These are phyloP conservation scores for Syngnathus acus DNA, from an alignment of 2,797 vertebrate genomes.

Conservation along the genomic window DNA sequence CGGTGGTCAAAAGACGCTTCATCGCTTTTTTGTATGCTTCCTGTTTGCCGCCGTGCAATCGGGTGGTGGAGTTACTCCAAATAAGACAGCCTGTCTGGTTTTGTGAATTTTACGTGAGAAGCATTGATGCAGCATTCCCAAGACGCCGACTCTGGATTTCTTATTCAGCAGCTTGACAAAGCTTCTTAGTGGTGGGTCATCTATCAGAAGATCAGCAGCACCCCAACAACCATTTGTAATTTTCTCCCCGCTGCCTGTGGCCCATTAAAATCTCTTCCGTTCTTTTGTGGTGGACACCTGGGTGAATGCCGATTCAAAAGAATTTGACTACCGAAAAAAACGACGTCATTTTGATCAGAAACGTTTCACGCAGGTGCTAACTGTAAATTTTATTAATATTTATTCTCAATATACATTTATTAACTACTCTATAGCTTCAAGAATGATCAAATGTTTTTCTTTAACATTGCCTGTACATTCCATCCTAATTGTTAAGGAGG, in stretches of 20 bases:
- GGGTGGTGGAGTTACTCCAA: constrained; percentile 56
- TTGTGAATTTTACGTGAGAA: constrained; percentile 57
- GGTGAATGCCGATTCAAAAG: constrained; percentile 11
- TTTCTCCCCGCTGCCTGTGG: constrained; percentile 51
- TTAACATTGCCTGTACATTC: not conserved
- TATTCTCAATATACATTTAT: no score
- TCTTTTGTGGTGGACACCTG: constrained; percentile 33
- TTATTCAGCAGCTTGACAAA: constrained; percentile 53
- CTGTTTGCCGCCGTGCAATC: constrained; percentile 23
- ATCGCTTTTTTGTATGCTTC: constrained; percentile 23
- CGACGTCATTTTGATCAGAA: no score
- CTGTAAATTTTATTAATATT: no score
- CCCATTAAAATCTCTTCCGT: constrained; percentile 51
- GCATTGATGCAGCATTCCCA: constrained; percentile 56
- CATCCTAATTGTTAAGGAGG: not conserved
- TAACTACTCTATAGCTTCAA: no score
- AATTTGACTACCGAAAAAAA: not conserved
- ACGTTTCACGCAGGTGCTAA: not conserved
- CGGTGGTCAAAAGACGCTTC: constrained; percentile 17
- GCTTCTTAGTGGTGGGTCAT: constrained; percentile 53
- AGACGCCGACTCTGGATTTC: constrained; percentile 38
- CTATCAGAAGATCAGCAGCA: constrained; percentile 57
- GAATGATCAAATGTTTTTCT: no score
- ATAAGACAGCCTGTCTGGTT: constrained; percentile 43
- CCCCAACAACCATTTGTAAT: constrained; percentile 63